Evolutionary conservation across 1,140 invertebrate genomes (phyloP).

Genomic region (Leptinotarsa defecta): DNA sequence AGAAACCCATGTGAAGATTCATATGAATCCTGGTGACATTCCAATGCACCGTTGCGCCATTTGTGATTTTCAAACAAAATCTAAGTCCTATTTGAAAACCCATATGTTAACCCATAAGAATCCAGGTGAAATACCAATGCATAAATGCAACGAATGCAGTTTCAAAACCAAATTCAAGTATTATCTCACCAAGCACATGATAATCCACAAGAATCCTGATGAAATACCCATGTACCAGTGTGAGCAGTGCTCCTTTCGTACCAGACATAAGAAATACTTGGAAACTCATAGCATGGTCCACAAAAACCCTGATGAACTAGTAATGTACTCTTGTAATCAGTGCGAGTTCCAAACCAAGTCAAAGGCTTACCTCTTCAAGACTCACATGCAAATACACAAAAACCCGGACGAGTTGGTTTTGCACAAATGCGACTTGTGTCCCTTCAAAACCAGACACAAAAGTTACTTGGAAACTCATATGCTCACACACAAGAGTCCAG

Average conservation of each 20-base stretch:
- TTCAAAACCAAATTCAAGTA: slow-evolving; percentile 33
- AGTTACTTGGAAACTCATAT: slow-evolving; percentile 22
- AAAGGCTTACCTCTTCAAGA: slow-evolving; percentile 28
- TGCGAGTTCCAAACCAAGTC: slow-evolving; percentile 33
- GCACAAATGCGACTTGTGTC: slow-evolving; percentile 27
- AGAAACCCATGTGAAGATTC: slow-evolving; percentile 27
- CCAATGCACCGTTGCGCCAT: slow-evolving; percentile 29
- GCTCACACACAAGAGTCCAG: slow-evolving; percentile 23
- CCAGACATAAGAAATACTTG: slow-evolving; percentile 29
- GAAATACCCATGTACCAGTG: slow-evolving; percentile 29
- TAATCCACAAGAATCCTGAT: slow-evolving; percentile 29
- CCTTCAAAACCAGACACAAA: slow-evolving; percentile 31
- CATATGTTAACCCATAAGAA: slow-evolving; percentile 28
- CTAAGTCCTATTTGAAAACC: slow-evolving; percentile 31
- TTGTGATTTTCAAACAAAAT: slow-evolving; percentile 30
- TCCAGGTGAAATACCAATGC: slow-evolving; percentile 23
- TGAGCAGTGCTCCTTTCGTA: slow-evolving; percentile 28
- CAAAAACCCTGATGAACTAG: slow-evolving; percentile 26
- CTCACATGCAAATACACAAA: slow-evolving; percentile 25
- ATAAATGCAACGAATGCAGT: slow-evolving; percentile 25
- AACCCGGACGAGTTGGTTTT: slow-evolving; percentile 25
- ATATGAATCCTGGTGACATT: slow-evolving; percentile 23
- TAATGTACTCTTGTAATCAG: slow-evolving; percentile 27
- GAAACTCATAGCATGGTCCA: slow-evolving; percentile 31
- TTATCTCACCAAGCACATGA: slow-evolving; percentile 26